Percentiles rank a stretch among this genome's conserved stretches.
These are phyloP conservation scores for Sialis lutaria DNA, from an alignment of 2,888 invertebrate species.

Conservation along the genomic window DNA sequence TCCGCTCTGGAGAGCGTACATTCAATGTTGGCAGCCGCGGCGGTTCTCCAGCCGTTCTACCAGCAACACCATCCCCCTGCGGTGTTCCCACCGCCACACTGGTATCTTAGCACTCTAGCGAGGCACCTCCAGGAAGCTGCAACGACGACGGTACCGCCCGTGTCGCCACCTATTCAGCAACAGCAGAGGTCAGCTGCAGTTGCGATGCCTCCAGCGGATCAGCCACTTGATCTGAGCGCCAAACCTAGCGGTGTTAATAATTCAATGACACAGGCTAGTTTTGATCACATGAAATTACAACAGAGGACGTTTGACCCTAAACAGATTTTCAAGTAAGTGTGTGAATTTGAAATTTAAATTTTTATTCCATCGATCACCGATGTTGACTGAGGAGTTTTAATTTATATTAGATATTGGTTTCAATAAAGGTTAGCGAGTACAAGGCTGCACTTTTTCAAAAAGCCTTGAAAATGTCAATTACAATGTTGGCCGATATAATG, in stretches of 20 bases:
- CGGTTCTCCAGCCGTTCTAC: constrained; percentile 21
- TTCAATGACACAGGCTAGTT: constrained; percentile 5
- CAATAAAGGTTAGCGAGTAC: no score
- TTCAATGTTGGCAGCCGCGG: constrained; percentile 45
- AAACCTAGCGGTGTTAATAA: constrained; percentile 37
- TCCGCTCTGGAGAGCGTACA: constrained; percentile 36
- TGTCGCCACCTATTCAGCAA: constrained; percentile 32
- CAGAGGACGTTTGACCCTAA: constrained; percentile 31
- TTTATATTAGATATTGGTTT: no score
- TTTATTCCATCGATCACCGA: no score
- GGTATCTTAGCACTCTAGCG: constrained; percentile 31
- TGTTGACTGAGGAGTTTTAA: no score
- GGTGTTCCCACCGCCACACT: constrained; percentile 18
- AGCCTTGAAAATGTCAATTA: no score
- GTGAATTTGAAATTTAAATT: no score
- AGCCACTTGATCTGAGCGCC: constrained; percentile 75
- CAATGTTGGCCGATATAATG: no score
- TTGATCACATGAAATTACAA: constrained; percentile 1
- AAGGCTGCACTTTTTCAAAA: no score
- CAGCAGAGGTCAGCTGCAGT: constrained; percentile 22
- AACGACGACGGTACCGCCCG: constrained; percentile 16
- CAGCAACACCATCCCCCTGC: constrained; percentile 13
- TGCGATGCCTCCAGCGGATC: constrained; percentile 32
- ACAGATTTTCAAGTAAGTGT: constrained; percentile 54
- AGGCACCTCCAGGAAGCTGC: constrained; percentile 25